Base-by-base conservation (phyloP, 37 sponge, comb jelly and placozoan genomes). In the Bolinopsis microptera region DNA sequence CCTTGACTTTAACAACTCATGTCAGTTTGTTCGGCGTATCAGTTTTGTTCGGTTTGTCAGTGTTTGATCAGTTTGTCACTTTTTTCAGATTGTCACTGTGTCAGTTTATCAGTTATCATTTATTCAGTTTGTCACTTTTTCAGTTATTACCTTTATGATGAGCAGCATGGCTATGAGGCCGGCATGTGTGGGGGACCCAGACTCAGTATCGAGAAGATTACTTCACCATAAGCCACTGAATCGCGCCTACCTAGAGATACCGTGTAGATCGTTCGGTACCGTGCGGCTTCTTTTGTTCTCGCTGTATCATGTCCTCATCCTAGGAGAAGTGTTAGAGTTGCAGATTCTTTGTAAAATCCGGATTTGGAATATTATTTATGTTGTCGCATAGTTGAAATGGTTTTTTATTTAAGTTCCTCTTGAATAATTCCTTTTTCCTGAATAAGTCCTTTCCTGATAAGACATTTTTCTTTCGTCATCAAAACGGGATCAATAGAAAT, bases 251-350 rank as follows among this genome's bases (percentile, higher is more conserved):
- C 13, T 24, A 2, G 5, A 8, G 5, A 72, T 72, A 8, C 75
- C 75, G 18, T 72, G 75, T 72, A 72, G 75, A 8, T 72, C 75
- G 75, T 21, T 72, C n/a, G n/a, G 75, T 72, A 72, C 75, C 18
- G 5, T 2, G 26, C 75, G 5, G 26, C 26, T 28, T 72, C 75
- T 72, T n/a, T 21, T n/a, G 31, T 21, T 72, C 75, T n/a, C 75
- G 26, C 31, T 28, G 26, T 28, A 28, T 28, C 75, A 72, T 23
- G 2, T 72, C 75, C 31, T 30, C 31, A 8, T 72, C 75, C 75
- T 72, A n/a, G n/a, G 68, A 67, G 68, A 67, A 67, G 21, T 67
- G 68, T 67, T 67, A 67, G 21, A 13, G 31, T n/a, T 72, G 26
- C 13, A 48, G 61, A 13, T 48, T 48, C 61, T 18, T 18, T 5